Percentiles rank a stretch among this genome's conserved stretches.
phyloP scores from a whole-genome alignment of 1,140 invertebrate species.

The Euschistus heros region DNA sequence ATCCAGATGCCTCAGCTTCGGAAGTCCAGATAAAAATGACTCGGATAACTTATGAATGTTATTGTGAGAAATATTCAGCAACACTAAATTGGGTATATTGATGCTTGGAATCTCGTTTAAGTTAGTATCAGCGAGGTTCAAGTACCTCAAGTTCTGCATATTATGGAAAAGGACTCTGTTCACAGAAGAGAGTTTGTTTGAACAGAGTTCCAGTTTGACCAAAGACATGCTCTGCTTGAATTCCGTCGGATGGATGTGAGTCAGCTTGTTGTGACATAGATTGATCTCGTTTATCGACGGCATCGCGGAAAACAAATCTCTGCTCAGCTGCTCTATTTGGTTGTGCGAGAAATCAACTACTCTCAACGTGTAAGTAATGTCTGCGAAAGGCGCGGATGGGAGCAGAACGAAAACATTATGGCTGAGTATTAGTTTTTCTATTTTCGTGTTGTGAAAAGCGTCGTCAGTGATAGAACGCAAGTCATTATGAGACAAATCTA shows the following conservation, averaged over 20 bases:
- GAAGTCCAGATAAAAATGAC: conserved; percentile 50
- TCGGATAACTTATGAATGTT: conserved; percentile 49
- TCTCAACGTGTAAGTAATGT: conserved; percentile 60
- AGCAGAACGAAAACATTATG: conserved; percentile 65
- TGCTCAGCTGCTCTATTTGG: conserved; percentile 74
- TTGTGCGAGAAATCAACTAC: conserved; percentile 69
- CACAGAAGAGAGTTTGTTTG: conserved; percentile 67
- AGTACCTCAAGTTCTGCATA: conserved; percentile 63
- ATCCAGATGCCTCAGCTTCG: conserved; percentile 50
- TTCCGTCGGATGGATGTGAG: conserved; percentile 76
- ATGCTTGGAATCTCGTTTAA: conserved; percentile 60
- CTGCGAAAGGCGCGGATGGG: conserved; percentile 55
- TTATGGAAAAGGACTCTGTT: conserved; percentile 81
- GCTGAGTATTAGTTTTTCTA: conserved; percentile 69
- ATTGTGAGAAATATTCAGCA: conserved; percentile 65
- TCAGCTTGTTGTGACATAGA: conserved; percentile 68
- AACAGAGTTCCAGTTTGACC: conserved; percentile 64
- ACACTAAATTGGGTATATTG: conserved; percentile 56
- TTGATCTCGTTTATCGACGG: conserved; percentile 65
- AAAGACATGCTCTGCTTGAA: conserved; percentile 70
- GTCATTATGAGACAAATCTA: conserved; percentile 65
- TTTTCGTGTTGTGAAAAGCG: conserved; percentile 62
- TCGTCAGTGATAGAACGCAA: conserved; percentile 64
- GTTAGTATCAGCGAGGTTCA: conserved; percentile 62
- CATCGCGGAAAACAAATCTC: conserved; percentile 71